Evolutionary conservation across 2,888 invertebrate species (phyloP).

Genomic region (Tillus elongatus): DNA sequence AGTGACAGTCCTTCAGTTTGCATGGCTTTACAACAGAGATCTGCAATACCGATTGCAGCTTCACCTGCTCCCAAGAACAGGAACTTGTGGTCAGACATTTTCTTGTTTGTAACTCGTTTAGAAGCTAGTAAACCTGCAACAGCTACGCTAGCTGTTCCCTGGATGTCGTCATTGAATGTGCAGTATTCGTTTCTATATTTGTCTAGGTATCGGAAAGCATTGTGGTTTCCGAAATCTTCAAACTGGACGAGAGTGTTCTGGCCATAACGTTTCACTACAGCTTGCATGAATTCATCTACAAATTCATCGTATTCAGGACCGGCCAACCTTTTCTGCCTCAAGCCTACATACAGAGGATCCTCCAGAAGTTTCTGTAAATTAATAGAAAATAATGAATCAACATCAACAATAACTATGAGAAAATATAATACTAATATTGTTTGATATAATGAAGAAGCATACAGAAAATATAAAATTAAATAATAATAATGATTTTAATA

Average conservation of each 20-base stretch:
- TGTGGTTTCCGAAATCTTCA: slow-evolving; percentile 95
- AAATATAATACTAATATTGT: too few relatives aligned
- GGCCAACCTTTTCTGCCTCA: slow-evolving; percentile 73
- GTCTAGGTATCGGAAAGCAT: slow-evolving; percentile 90
- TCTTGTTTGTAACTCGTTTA: slow-evolving; percentile 60
- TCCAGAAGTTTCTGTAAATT: slow-evolving; percentile 62
- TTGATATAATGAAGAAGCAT: too few relatives aligned
- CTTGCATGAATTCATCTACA: slow-evolving; percentile 95
- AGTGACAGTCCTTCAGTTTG: slow-evolving; percentile 46
- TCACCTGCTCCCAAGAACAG: slow-evolving; percentile 85
- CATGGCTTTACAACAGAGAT: slow-evolving; percentile 84
- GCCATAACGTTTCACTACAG: slow-evolving; percentile 77
- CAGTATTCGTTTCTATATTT: slow-evolving; percentile 88
- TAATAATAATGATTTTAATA: too few relatives aligned
- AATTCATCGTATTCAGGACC: slow-evolving; percentile 87
- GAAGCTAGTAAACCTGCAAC: slow-evolving; percentile 87
- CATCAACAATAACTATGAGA: background rate
- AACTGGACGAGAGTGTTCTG: slow-evolving; percentile 72
- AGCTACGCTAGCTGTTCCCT: slow-evolving; percentile 80
- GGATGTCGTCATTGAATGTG: slow-evolving; percentile 98
- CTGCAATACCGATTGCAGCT: slow-evolving; percentile 50
- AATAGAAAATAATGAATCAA: slow-evolving; percentile 8
- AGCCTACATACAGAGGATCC: slow-evolving; percentile 91
- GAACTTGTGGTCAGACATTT: slow-evolving; percentile 77
- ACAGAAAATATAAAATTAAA: too few relatives aligned